These are phyloP conservation scores for Sturmia bella DNA, from an alignment of 2,888 invertebrate genomes.

Conservation along the genomic window DNA sequence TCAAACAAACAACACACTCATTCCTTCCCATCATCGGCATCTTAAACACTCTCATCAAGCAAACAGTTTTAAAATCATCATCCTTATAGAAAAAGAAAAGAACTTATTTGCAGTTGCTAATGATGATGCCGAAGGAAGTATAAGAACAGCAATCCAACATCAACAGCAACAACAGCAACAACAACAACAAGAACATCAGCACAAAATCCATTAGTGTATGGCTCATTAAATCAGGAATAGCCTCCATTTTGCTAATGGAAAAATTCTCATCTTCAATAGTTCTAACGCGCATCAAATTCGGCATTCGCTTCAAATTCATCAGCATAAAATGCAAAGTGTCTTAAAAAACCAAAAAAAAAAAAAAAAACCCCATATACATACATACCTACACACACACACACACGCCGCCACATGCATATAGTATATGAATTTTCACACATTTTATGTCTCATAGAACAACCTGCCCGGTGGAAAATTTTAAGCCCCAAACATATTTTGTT, in stretches of 20 bases:
- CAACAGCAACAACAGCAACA: constrained; percentile 26
- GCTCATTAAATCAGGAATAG: constrained; percentile 81
- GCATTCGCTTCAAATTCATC: constrained; percentile 59
- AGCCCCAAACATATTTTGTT: too few species aligned
- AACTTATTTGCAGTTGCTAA: constrained; percentile 23
- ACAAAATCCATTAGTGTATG: constrained; percentile 79
- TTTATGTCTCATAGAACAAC: background rate
- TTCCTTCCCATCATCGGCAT: constrained; percentile 26
- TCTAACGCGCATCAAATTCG: constrained; percentile 69
- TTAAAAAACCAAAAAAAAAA: constrained; percentile 57
- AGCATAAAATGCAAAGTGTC: constrained; percentile 58
- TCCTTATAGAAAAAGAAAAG: constrained; percentile 40
- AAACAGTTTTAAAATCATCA: constrained; percentile 40
- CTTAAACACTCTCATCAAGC: constrained; percentile 34
- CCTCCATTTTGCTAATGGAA: constrained; percentile 81
- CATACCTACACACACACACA: constrained; percentile 18
- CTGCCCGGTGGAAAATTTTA: constrained; percentile 9
- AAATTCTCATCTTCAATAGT: constrained; percentile 72
- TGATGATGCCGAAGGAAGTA: constrained; percentile 22
- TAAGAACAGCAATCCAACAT: constrained; percentile 26
- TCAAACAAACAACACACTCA: constrained; percentile 54
- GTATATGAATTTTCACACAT: constrained; percentile 13
- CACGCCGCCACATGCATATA: background rate
- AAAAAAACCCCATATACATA: constrained; percentile 48
- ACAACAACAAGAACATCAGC: constrained; percentile 38